Evolutionary conservation across 2,797 vertebrate species (phyloP), one percentile per base, ranked within the genome.

Genomic region (Meda fulgida): DNA sequence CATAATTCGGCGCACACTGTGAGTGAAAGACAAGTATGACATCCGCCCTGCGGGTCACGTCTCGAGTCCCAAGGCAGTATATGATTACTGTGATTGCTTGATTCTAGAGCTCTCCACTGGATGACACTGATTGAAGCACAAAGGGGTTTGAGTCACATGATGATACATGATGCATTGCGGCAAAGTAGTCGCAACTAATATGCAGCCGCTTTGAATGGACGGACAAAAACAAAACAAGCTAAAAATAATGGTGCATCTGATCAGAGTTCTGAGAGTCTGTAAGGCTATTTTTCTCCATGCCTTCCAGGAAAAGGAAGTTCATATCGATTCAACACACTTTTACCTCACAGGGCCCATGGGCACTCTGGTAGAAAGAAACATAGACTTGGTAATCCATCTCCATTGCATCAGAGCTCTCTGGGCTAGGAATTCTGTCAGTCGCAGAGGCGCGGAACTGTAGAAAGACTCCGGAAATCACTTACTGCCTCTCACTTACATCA

Each of bases 331-430:
- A 75, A 16, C 69, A 66, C 81, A 26, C 55, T 63, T 75, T 65
- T 34, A 16, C 69, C 76, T 80, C 53, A 46, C 36, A 34, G 80
- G 40, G 51, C 58, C 43, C 60, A 53, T 43, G 53, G 78, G 75
- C 71, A 48, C 67, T 88, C 63, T 80, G 60, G 70, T 88, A 69
- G 78, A 36, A 46, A 71, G 80, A 92, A 91, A 94, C 91, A 91
- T 40, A n/a, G 88, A 88, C 21, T 38, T 36, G 36, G 90, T 91
- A 91, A 94, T 94, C 89, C 84, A 90, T 94, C 89, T 93, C 88
- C 87, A 91, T 90, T 92, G 89, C 19, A 78, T 83, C 85, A 87
- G 84, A 60, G 69, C 81, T 40, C 29, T 11, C n/a, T 38, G 60
- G 81, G 81, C 63, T 2, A 76, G 72, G 53, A 78, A 66, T 83